These are phyloP conservation scores for Teleiodes luculella DNA, from an alignment of 2,888 invertebrate genomes.

Conservation along the genomic window DNA sequence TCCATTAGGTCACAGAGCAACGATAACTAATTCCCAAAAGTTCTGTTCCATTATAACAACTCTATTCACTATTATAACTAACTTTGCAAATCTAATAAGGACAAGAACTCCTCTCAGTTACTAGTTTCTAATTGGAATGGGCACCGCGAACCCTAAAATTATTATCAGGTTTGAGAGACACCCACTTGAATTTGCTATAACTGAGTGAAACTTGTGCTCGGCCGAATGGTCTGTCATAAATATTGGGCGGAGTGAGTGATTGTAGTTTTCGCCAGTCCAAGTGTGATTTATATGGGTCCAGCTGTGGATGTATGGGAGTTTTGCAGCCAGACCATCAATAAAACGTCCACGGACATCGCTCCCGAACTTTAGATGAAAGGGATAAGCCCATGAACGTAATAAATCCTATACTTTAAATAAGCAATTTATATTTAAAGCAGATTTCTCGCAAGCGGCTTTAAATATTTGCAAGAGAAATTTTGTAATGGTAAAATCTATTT, in stretches of 20 bases:
- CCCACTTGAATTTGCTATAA: constrained; percentile 1
- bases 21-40: constrained; percentile 1
- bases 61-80: constrained; percentile 4
- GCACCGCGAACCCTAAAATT: constrained; percentile 3
- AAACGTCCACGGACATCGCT: constrained; percentile 52
- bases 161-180: constrained; percentile 8
- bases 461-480: no score
- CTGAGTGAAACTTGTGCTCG: background rate
- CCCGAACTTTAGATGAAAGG: constrained; percentile 20
- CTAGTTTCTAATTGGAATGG: constrained; percentile 9
- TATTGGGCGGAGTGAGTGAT: constrained; percentile 51
- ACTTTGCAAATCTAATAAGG: constrained; percentile 10
- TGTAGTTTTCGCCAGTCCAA: constrained; percentile 49
- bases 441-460: no score
- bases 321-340: constrained; percentile 55
- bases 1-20: background rate
- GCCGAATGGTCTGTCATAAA: constrained; percentile 29
- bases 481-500: no score
- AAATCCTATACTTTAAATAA: no score
- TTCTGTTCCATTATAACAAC: background rate
- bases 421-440: no score
- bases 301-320: constrained; percentile 50
- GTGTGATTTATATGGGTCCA: constrained; percentile 57
- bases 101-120: constrained; percentile 3
- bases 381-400: constrained; percentile 1